phyloP scores from a whole-genome alignment of 2,113 vertebrate species.

The Ceyx cyanopectus region DNA sequence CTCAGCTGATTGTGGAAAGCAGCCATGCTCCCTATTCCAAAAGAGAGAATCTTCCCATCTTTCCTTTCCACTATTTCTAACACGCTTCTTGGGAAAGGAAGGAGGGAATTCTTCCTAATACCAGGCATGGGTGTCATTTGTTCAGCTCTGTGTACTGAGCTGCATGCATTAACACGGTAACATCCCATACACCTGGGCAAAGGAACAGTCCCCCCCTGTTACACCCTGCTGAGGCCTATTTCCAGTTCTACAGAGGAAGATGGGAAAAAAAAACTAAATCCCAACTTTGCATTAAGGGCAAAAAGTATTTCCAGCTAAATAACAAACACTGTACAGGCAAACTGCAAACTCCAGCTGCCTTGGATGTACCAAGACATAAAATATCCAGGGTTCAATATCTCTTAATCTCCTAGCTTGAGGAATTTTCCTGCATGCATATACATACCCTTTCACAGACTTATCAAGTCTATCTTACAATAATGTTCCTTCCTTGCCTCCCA shows the following conservation, averaged over 20 bases:
- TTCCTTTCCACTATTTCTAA: neutral
- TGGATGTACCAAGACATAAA: neutral
- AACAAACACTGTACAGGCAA: neutral
- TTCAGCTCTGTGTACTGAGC: neutral
- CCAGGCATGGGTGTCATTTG: neutral
- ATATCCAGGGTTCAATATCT: neutral
- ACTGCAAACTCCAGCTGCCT: neutral
- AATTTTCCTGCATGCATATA: neutral
- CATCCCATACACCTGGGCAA: neutral
- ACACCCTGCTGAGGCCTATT: neutral
- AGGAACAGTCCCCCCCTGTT: neutral
- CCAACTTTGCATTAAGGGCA: neutral
- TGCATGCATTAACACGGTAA: neutral
- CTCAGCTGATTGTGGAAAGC: neutral
- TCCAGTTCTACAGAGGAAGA: neutral
- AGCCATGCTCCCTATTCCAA: neutral
- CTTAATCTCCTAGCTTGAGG: neutral
- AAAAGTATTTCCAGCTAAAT: neutral
- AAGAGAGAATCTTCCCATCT: neutral
- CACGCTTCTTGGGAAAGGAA: neutral
- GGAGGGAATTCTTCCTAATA: neutral
- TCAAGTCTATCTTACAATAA: constrained; percentile 1
- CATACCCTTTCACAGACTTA: neutral
- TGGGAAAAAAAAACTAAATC: neutral
- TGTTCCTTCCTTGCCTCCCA: neutral